These are phyloP conservation scores for Pungitius pungitius DNA, from an alignment of 2,113 vertebrate species.

Conservation along the genomic window DNA sequence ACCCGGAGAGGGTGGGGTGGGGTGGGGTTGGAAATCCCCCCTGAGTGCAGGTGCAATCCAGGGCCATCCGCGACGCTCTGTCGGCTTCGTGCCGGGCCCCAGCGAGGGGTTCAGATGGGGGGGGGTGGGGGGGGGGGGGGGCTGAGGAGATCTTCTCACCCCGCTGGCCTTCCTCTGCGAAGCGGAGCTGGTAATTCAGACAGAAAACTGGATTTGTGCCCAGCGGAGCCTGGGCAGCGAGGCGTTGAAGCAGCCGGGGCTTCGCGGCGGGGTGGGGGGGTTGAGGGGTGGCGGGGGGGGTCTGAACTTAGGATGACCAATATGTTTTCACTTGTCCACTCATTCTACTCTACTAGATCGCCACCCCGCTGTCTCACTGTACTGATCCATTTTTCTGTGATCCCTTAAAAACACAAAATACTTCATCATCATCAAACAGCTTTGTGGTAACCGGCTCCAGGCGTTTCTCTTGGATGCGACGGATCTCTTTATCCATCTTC, in stretches of 20 bases:
- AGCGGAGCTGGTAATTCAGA: constrained; percentile 73
- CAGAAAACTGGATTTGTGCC: constrained; percentile 73
- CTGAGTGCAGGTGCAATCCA: constrained; percentile 69
- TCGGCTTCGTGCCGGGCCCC: constrained; percentile 65
- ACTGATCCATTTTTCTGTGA: constrained; percentile 56
- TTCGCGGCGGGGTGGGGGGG: constrained; percentile 36
- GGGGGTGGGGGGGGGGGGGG: constrained; percentile 12
- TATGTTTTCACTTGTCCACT: constrained; percentile 56
- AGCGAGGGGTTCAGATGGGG: constrained; percentile 56
- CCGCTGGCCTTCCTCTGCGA: constrained; percentile 61
- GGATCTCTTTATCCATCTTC: too few species aligned
- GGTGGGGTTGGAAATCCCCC: constrained; percentile 56
- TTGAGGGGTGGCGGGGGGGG: constrained; percentile 8
- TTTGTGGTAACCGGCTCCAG: too few species aligned
- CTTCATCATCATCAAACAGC: too few species aligned
- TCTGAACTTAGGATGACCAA: constrained; percentile 71
- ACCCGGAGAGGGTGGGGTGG: constrained; percentile 14
- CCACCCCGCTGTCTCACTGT: constrained; percentile 28
- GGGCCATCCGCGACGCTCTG: constrained; percentile 77
- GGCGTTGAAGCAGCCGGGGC: constrained; percentile 55
- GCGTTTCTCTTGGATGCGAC: too few species aligned
- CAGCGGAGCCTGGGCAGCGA: constrained; percentile 47
- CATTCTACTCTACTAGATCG: constrained; percentile 25
- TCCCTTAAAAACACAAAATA: too few species aligned
- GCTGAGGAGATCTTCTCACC: constrained; percentile 65